These are phyloP conservation scores for Coilia nasus DNA, from an alignment of 2,797 vertebrate genomes.

Conservation along the genomic window DNA sequence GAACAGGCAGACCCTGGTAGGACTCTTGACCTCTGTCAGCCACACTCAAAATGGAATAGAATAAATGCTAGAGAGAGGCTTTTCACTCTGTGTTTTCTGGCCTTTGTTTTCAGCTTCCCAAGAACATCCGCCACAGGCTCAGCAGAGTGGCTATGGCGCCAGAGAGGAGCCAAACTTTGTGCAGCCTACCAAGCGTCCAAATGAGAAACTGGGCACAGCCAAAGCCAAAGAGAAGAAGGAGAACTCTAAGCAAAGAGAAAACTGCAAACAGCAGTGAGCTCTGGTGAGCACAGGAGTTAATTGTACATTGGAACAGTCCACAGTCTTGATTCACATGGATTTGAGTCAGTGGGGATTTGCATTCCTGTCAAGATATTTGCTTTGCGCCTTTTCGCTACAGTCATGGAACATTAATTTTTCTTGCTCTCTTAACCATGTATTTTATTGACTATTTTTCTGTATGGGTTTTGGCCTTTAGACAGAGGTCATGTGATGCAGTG, in stretches of 20 bases:
- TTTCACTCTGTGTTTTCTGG: neutral
- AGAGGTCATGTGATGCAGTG: neutral
- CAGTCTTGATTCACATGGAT: no score
- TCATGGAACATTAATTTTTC: no score
- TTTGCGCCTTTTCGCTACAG: no score
- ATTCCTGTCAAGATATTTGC: no score
- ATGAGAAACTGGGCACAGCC: conserved; percentile 66
- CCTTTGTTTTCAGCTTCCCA: neutral
- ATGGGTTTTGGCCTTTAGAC: neutral
- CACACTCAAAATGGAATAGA: neutral
- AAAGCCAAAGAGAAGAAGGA: conserved; percentile 84
- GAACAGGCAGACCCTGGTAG: conserved; percentile 57
- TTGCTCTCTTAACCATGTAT: no score
- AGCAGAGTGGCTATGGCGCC: conserved; percentile 58
- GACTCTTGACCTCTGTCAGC: neutral
- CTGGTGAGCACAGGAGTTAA: neutral
- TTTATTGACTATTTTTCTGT: neutral
- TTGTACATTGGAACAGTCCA: neutral
- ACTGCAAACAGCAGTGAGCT: conserved; percentile 82
- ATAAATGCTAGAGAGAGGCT: neutral
- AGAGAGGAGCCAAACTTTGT: conserved; percentile 75
- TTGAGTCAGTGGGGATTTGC: no score
- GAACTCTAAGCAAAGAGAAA: conserved; percentile 80
- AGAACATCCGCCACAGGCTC: conserved; percentile 22
- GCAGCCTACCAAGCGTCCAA: conserved; percentile 77